Percentiles rank a stretch among this genome's conserved stretches.
Evolutionary conservation across 2,888 invertebrate genomes (phyloP).

Genomic region (Dorcus hopei): DNA sequence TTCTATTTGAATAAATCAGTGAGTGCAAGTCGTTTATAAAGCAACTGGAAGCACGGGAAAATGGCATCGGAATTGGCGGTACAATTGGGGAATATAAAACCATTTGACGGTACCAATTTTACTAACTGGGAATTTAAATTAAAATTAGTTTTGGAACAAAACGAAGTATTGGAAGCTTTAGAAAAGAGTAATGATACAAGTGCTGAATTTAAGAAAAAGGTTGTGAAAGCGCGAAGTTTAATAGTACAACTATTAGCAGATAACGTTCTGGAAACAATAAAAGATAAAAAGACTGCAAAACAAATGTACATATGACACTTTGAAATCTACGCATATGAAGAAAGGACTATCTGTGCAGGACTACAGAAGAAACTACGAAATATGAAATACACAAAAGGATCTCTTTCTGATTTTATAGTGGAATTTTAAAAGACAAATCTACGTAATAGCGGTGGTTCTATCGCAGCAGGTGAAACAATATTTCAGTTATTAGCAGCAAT

Average conservation of each 20-base stretch:
- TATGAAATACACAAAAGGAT: slow-evolving; percentile 12
- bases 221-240: slow-evolving; percentile 21
- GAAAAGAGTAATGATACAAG: no score
- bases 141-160: slow-evolving; percentile 1
- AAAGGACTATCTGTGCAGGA: not conserved
- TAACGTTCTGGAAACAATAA: slow-evolving; percentile 24
- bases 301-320: slow-evolving; percentile 20
- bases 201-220: slow-evolving; percentile 12
- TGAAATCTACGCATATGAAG: slow-evolving; percentile 13
- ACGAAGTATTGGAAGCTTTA: not conserved
- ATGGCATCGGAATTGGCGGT: no score
- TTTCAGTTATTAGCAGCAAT: no score
- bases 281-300: slow-evolving; percentile 23
- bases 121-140: slow-evolving; percentile 13
- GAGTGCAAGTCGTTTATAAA: no score
- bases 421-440: slow-evolving; percentile 21
- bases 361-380: slow-evolving; percentile 14
- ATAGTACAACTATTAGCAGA: slow-evolving; percentile 23
- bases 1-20: no score
- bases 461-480: no score
- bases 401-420: slow-evolving; percentile 13
- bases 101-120: no score
- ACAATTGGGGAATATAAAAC: no score
- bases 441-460: no score
- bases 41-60: no score